Percentiles rank a stretch among this genome's conserved stretches.
phyloP scores from a whole-genome alignment of 2,888 invertebrate genomes.

The Euzophera pinguis region DNA sequence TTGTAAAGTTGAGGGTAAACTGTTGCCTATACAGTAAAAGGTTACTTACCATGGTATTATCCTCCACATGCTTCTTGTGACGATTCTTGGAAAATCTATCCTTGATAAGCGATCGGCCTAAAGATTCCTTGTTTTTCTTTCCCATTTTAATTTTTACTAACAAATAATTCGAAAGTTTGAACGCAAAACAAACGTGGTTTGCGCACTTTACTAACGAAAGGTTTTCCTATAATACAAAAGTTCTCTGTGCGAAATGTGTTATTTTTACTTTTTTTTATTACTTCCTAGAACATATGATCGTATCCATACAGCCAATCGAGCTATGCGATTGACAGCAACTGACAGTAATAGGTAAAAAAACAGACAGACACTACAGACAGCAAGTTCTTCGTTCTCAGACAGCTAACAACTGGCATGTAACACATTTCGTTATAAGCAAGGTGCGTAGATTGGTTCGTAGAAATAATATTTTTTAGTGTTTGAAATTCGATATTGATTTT shows the following conservation, averaged over 20 bases:
- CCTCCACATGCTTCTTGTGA: slow-evolving; percentile 82
- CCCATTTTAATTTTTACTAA: slow-evolving; percentile 75
- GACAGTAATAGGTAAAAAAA: no score
- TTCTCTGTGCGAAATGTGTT: no score
- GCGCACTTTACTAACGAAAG: neutral
- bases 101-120: slow-evolving; percentile 87
- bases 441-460: neutral
- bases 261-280: neutral
- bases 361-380: no score
- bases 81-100: slow-evolving; percentile 85
- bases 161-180: neutral
- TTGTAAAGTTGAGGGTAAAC: slow-evolving; percentile 3
- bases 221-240: no score
- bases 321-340: no score
- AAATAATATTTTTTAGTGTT: neutral
- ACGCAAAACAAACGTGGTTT: neutral
- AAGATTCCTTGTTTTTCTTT: slow-evolving; percentile 83
- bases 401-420: neutral
- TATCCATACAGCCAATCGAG: no score
- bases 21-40: neutral
- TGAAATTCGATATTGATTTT: slow-evolving; percentile 10
- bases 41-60: slow-evolving; percentile 84
- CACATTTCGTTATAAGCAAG: neutral
- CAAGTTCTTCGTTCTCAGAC: no score
- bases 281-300: neutral